phyloP scores from a whole-genome alignment of 2,888 invertebrate genomes.

The Archaeoteleia sp. region DNA sequence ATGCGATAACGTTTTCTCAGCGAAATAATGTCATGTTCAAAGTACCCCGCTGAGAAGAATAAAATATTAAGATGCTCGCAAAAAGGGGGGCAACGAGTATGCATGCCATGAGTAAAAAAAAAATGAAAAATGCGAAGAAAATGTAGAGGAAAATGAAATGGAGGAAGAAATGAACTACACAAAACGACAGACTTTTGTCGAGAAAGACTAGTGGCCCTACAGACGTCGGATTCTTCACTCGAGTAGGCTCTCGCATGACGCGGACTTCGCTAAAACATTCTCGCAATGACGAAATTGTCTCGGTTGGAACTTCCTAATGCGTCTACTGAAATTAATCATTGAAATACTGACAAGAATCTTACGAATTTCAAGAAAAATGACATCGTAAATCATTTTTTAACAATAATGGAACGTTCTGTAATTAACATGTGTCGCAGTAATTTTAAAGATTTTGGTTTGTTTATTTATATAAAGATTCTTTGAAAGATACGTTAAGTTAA shows the following conservation, averaged over 20 bases:
- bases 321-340: not conserved
- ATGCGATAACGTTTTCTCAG: too few species aligned
- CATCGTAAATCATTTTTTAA: too few species aligned
- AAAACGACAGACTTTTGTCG: constrained; percentile 36
- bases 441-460: too few species aligned
- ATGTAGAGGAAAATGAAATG: constrained; percentile 5
- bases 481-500: too few species aligned
- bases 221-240: constrained; percentile 50
- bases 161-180: constrained; percentile 34
- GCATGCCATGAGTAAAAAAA: constrained; percentile 5
- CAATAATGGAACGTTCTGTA: too few species aligned
- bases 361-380: too few species aligned
- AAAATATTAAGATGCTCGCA: not conserved
- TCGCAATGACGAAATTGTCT: constrained; percentile 30
- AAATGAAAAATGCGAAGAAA: constrained; percentile 12
- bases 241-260: constrained; percentile 24
- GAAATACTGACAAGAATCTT: not conserved
- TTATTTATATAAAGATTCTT: too few species aligned
- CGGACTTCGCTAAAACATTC: constrained; percentile 31
- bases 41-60: too few species aligned
- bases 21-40: too few species aligned
- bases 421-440: too few species aligned
- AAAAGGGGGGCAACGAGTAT: constrained; percentile 19
- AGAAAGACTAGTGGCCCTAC: constrained; percentile 44
- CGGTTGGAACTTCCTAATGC: not conserved